Conservation (phyloP, 2,888 invertebrate genomes). For the Ctenicera cuprea region DNA sequence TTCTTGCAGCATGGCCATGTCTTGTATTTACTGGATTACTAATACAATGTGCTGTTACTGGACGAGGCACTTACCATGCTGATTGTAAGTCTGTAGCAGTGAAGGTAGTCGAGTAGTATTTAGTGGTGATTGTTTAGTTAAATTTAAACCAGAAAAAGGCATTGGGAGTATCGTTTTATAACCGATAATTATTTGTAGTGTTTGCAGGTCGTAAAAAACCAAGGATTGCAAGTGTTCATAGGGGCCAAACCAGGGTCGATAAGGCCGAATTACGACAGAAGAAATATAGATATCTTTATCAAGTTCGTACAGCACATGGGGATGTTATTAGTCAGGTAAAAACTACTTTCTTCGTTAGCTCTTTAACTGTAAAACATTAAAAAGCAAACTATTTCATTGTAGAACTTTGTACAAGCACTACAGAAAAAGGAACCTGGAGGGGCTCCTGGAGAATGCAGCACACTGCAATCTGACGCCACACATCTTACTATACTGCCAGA, state of each 20-base stretch:
- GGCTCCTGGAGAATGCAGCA: slow-evolving; percentile 79
- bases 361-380: too few species aligned
- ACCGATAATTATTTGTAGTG: slow-evolving; percentile 46
- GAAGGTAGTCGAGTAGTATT: too few species aligned
- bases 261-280: slow-evolving; percentile 87
- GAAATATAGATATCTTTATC: slow-evolving; percentile 91
- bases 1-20: slow-evolving; percentile 84
- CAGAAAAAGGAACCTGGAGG: slow-evolving; percentile 78
- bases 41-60: slow-evolving; percentile 82
- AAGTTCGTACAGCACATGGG: slow-evolving; percentile 91
- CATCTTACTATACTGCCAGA: slow-evolving; percentile 86
- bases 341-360: too few species aligned
- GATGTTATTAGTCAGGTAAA: slow-evolving; percentile 91
- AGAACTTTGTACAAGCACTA: slow-evolving; percentile 88
- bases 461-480: slow-evolving; percentile 85
- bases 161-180: slow-evolving; percentile 19
- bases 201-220: slow-evolving; percentile 73
- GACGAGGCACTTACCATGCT: slow-evolving; percentile 79
- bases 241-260: slow-evolving; percentile 81
- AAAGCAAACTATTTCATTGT: too few species aligned
- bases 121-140: background rate
- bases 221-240: slow-evolving; percentile 68
- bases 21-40: slow-evolving; percentile 80
- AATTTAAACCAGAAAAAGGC: background rate
- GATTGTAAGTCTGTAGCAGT: slow-evolving; percentile 73